Percentiles rank a stretch among this genome's conserved stretches.
Evolutionary conservation across 2,888 invertebrate genomes (phyloP).

Genomic region (Cylloceria caligata): DNA sequence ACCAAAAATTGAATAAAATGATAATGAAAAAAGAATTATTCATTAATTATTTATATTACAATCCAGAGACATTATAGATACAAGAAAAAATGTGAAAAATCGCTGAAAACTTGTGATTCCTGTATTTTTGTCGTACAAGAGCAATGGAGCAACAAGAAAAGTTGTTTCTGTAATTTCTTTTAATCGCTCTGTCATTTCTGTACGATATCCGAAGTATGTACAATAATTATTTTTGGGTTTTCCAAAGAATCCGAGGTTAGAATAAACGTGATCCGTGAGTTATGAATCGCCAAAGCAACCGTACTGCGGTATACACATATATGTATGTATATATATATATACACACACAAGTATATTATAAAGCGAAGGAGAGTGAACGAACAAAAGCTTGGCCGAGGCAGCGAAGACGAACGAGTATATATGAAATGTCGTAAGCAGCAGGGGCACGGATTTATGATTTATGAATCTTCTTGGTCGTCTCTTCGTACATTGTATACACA

Average conservation of each 20-base stretch:
- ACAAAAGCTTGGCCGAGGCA: conserved; percentile 61
- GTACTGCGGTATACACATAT: neutral
- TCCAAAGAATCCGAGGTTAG: conserved; percentile 21
- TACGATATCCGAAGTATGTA: neutral
- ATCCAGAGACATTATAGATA: no score
- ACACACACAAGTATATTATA: neutral
- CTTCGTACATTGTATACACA: conserved; percentile 1
- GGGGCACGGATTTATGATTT: conserved; percentile 67
- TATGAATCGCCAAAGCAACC: conserved; percentile 49
- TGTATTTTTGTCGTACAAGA: neutral
- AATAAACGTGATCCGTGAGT: conserved; percentile 52
- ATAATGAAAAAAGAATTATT: no score
- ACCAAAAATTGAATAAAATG: no score
- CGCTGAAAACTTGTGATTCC: no score
- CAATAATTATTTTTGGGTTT: conserved; percentile 15
- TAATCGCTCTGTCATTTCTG: neutral
- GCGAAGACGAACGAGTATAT: conserved; percentile 66
- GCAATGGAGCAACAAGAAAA: neutral
- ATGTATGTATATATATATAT: no score
- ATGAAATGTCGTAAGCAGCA: conserved; percentile 65
- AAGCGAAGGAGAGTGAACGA: conserved; percentile 35
- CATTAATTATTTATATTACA: no score
- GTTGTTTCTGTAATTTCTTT: neutral
- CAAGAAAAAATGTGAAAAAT: no score
- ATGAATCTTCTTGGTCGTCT: conserved; percentile 52